Percentiles rank a stretch among this genome's conserved stretches.
Evolutionary conservation across 35 echinoderm and acorn worm genomes (phyloP).

Genomic region (Stichopus chloronotus): DNA sequence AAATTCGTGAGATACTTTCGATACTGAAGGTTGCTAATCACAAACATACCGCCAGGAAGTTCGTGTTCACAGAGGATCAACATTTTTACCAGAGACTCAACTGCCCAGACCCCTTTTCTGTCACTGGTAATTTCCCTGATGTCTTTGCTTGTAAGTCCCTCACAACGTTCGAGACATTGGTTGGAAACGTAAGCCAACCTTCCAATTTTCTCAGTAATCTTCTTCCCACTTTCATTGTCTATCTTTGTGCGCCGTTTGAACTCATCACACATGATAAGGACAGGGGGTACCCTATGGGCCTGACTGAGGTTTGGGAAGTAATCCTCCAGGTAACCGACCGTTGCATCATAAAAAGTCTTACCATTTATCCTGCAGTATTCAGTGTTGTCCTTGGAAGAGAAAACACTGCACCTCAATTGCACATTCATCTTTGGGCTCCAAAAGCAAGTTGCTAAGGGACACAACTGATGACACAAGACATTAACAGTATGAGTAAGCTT

Average conservation of each 20-base stretch:
- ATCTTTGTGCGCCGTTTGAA: neutral
- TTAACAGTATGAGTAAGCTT: no score
- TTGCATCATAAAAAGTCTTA: neutral
- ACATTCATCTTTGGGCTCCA: neutral
- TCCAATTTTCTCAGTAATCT: neutral
- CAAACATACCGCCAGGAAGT: slow-evolving; percentile 31
- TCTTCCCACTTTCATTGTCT: neutral
- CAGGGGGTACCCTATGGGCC: neutral
- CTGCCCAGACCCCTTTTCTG: neutral
- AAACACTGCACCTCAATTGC: neutral
- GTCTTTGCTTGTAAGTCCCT: neutral
- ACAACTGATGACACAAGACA: neutral
- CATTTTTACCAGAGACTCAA: neutral
- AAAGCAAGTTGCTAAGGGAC: neutral
- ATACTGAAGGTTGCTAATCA: slow-evolving; percentile 8
- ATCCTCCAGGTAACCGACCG: neutral
- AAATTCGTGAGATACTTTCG: neutral
- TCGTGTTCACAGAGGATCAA: neutral
- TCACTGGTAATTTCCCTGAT: neutral
- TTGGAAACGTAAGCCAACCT: neutral
- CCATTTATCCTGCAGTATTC: neutral
- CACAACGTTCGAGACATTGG: neutral
- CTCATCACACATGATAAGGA: neutral
- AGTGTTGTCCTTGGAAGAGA: neutral
- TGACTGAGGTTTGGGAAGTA: neutral